These are phyloP conservation scores for Agelas oroides DNA, from an alignment of 37 sponge, comb jelly and placozoan species.

Conservation along the genomic window DNA sequence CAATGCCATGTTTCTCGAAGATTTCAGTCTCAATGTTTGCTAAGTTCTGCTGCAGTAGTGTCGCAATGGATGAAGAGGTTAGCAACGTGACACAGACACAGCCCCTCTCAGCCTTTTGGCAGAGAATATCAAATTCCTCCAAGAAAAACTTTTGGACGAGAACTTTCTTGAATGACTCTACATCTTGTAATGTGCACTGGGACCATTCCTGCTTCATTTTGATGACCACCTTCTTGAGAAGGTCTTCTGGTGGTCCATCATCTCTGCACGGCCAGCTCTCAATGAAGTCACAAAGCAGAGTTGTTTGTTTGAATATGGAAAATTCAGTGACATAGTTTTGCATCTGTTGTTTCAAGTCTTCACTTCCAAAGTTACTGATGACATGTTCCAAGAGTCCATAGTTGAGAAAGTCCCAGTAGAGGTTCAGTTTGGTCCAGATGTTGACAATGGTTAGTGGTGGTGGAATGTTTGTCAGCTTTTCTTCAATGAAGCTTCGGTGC, in stretches of 20 bases:
- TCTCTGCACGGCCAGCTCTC: not conserved
- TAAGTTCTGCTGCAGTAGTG: not conserved
- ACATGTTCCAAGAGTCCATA: no score
- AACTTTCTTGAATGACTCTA: not conserved
- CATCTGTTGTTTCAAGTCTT: not conserved
- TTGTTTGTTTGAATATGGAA: not conserved
- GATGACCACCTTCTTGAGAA: not conserved
- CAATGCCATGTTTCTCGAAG: not conserved
- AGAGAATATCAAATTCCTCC: not conserved
- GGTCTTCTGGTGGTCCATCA: not conserved
- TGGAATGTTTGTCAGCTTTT: no score
- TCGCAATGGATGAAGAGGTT: not conserved
- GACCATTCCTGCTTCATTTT: not conserved
- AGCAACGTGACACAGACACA: not conserved
- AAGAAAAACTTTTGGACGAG: not conserved
- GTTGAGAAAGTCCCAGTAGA: no score
- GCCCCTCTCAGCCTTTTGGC: not conserved
- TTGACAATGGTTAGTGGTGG: no score
- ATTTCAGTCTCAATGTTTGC: not conserved
- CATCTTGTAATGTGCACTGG: not conserved
- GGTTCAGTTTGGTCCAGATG: no score
- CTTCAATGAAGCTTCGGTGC: no score
- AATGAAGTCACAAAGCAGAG: slow-evolving; percentile 1
- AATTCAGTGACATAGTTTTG: not conserved
- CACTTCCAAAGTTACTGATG: not conserved